These are phyloP conservation scores for Globodera ellingtonae DNA, from an alignment of 1,140 invertebrate genomes.

Conservation along the genomic window DNA sequence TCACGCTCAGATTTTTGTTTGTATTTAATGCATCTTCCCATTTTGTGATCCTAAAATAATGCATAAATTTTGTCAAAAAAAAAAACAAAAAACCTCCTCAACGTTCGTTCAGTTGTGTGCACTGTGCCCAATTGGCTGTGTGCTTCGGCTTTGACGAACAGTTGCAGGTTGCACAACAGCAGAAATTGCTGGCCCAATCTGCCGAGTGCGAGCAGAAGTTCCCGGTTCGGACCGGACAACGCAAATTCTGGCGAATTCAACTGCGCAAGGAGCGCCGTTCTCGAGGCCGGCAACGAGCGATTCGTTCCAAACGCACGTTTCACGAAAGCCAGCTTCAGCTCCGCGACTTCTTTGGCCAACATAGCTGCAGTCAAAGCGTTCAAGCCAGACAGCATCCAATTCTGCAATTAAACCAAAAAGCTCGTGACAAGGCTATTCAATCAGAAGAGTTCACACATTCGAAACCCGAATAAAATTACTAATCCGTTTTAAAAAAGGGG, in stretches of 20 bases:
- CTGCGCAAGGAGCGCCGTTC: not conserved
- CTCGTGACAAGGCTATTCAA: too few relatives aligned
- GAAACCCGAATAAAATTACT: too few relatives aligned
- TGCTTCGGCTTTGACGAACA: slow-evolving; percentile 23
- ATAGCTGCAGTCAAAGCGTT: not conserved
- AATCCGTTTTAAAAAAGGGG: too few relatives aligned
- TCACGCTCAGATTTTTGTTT: not conserved
- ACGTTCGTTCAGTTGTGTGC: not conserved
- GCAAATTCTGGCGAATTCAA: slow-evolving; percentile 5
- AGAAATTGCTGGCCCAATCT: slow-evolving; percentile 17
- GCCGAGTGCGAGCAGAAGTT: slow-evolving; percentile 1
- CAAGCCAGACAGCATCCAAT: slow-evolving; percentile 24
- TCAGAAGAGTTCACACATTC: too few relatives aligned
- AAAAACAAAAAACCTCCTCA: not conserved
- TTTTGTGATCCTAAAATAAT: not conserved
- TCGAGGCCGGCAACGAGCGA: not conserved
- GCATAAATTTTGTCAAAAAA: not conserved
- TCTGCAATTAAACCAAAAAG: not conserved
- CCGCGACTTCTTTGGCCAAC: not conserved
- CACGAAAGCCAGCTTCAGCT: not conserved
- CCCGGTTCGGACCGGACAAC: not conserved
- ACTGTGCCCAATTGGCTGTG: slow-evolving; percentile 23
- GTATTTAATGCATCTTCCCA: not conserved
- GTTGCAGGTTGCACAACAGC: slow-evolving; percentile 8
- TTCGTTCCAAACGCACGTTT: not conserved